Evolutionary conservation across 2,888 invertebrate genomes (phyloP), one percentile per base, ranked within the genome.

Genomic region (Andrena praecox): DNA sequence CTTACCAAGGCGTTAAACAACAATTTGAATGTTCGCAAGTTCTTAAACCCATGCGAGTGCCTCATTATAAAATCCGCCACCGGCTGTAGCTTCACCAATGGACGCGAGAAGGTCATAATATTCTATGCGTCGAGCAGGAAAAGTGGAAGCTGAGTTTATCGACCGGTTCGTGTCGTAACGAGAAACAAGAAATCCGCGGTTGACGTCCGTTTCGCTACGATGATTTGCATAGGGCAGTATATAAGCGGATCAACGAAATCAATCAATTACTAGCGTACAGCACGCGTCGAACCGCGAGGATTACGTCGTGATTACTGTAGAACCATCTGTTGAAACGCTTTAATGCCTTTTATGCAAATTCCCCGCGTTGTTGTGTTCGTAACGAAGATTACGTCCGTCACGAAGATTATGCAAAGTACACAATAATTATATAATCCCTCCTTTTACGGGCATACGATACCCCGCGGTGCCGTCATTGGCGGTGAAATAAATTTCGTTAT

Each of bases 181-280:
- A 20, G 52, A 77, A 62, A 62, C 78, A 86, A 81, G 80, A 79
- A 86, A 79, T 82, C 72, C 74, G 71, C 70, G 62, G 69, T 54
- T 62, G 76, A 86, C 63, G 82, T 84, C 64, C 84, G 73, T 87
- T 78, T 86, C 78, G 70, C 76, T 62, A 78, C 71, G 77, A 79
- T 85, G 79, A 88, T 88, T 88, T 87, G 85, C 87, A 82, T 87
- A 80, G 83, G 77, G 84, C 71, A 85, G 82, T 87, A 87, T 87
- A 88, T 88, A 88, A 88, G 88, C 88, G 84, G 88, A 88, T 88
- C 88, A 88, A 86, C 79, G 80, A 88, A 88, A 85, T 88, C 85
- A 88, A 88, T 88, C 85, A 87, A 88, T 88, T 84, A 85, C 87
- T 70, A 68, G 78, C 71, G 77, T 82, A 80, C 84, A 84, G 77